Percentiles rank a stretch among this genome's conserved stretches.
These are phyloP conservation scores for Enteromius trimaculatus DNA, from an alignment of 2,797 vertebrate genomes.

Conservation along the genomic window DNA sequence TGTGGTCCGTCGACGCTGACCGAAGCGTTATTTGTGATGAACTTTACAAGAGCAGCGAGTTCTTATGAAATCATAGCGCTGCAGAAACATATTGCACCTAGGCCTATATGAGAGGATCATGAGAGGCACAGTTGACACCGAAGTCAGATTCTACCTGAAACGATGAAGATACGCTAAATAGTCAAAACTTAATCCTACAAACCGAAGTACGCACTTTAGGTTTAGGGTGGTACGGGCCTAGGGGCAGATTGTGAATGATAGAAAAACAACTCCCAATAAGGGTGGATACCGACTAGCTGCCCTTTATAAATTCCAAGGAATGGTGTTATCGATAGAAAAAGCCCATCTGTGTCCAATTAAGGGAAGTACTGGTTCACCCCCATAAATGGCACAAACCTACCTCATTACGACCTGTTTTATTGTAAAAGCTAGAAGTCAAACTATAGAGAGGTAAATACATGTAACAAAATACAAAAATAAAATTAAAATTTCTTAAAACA, in stretches of 20 bases:
- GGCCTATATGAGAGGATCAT: not conserved
- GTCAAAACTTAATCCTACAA: not conserved
- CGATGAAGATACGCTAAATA: not conserved
- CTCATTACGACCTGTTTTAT: conserved; percentile 71
- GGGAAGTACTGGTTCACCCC: conserved; percentile 65
- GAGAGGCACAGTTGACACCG: not conserved
- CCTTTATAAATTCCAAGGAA: conserved; percentile 57
- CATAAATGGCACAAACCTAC: conserved; percentile 66
- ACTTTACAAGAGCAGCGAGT: not conserved
- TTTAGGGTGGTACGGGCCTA: conserved; percentile 3
- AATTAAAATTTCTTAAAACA: conserved; percentile 13
- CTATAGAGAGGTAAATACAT: conserved; percentile 59
- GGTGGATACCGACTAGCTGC: conserved; percentile 48
- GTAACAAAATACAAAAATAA: conserved; percentile 42
- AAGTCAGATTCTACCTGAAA: not conserved
- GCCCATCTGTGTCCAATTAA: conserved; percentile 76
- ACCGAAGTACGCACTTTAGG: not conserved
- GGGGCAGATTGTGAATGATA: conserved; percentile 22
- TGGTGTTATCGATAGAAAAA: conserved; percentile 67
- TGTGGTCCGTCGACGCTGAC: not conserved
- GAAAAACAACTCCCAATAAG: conserved; percentile 50
- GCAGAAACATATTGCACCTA: not conserved
- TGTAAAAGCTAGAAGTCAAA: conserved; percentile 67
- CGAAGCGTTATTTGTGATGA: not conserved
- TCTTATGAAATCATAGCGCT: not conserved